Percentiles rank a stretch among this genome's conserved stretches.
Evolutionary conservation across 2,113 vertebrate genomes (phyloP).

Genomic region (Camelus bactrianus): DNA sequence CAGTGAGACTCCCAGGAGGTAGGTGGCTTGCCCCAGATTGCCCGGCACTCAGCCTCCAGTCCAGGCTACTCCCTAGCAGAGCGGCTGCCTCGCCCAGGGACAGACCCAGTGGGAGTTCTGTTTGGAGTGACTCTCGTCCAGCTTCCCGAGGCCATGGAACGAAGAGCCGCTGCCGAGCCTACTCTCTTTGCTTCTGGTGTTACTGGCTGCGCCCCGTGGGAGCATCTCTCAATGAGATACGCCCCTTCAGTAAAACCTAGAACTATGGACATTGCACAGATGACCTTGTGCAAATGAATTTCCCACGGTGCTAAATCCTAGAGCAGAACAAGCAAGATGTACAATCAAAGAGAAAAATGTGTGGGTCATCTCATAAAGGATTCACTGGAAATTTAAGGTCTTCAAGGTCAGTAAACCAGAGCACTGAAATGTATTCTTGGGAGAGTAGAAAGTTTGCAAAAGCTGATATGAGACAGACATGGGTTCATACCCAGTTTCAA

Average conservation of each 20-base stretch:
- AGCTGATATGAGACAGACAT: neutral
- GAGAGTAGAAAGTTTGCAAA: neutral
- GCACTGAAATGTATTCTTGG: neutral
- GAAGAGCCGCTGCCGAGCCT: neutral
- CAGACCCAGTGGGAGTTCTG: neutral
- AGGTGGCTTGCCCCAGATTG: neutral
- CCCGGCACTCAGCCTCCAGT: neutral
- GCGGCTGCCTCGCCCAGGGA: neutral
- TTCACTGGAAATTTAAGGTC: slow-evolving; percentile 15
- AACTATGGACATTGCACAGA: neutral
- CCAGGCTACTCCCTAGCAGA: neutral
- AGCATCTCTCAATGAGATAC: neutral
- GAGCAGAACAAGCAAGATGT: neutral
- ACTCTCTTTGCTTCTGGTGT: neutral
- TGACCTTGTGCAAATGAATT: neutral
- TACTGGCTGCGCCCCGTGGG: neutral
- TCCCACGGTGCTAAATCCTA: neutral
- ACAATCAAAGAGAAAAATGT: neutral
- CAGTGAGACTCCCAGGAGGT: neutral
- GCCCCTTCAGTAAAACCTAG: neutral
- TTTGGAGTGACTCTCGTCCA: neutral
- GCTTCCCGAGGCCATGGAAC: neutral
- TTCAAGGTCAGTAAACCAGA: neutral
- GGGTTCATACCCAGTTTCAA: neutral
- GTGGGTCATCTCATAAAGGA: neutral